Conservation (phyloP, 2,113 vertebrate species). For the Sisor rabdophorus region DNA sequence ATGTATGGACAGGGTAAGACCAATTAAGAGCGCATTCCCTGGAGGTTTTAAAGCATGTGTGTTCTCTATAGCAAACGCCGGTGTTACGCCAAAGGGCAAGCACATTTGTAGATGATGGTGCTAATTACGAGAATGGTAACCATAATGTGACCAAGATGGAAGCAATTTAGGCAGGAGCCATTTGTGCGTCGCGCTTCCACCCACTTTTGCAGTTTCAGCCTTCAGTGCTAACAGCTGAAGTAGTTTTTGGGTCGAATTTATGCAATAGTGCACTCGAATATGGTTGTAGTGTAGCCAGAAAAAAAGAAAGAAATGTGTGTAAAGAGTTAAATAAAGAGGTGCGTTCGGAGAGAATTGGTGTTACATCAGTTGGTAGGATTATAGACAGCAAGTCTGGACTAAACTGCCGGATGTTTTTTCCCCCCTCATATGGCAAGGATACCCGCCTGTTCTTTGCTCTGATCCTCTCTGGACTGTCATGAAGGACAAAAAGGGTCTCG, state of each 20-base stretch:
- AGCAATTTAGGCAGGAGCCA: slow-evolving; percentile 83
- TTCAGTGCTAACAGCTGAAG: slow-evolving; percentile 58
- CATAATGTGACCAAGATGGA: slow-evolving; percentile 84
- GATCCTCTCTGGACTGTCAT: slow-evolving; percentile 41
- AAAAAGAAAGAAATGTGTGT: background rate
- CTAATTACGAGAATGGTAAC: slow-evolving; percentile 85
- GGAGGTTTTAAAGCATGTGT: slow-evolving; percentile 58
- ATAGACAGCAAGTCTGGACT: slow-evolving; percentile 33
- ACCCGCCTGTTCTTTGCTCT: slow-evolving; percentile 29
- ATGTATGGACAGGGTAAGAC: slow-evolving; percentile 66
- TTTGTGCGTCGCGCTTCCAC: slow-evolving; percentile 81
- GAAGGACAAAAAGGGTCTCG: slow-evolving; percentile 42
- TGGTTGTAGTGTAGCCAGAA: background rate
- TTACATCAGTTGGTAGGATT: slow-evolving; percentile 12
- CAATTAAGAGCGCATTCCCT: slow-evolving; percentile 64
- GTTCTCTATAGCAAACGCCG: slow-evolving; percentile 63
- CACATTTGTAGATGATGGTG: slow-evolving; percentile 83
- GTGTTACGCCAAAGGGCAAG: slow-evolving; percentile 79
- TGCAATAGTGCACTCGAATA: slow-evolving; percentile 21
- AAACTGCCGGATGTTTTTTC: slow-evolving; percentile 43
- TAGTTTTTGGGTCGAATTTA: slow-evolving; percentile 52
- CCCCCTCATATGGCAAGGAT: slow-evolving; percentile 43
- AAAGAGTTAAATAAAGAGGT: background rate
- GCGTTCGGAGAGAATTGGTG: background rate
- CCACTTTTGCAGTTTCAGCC: slow-evolving; percentile 67